These are phyloP conservation scores for Pristionchus pacificus DNA, from an alignment of 1,140 invertebrate species.

Conservation along the genomic window DNA sequence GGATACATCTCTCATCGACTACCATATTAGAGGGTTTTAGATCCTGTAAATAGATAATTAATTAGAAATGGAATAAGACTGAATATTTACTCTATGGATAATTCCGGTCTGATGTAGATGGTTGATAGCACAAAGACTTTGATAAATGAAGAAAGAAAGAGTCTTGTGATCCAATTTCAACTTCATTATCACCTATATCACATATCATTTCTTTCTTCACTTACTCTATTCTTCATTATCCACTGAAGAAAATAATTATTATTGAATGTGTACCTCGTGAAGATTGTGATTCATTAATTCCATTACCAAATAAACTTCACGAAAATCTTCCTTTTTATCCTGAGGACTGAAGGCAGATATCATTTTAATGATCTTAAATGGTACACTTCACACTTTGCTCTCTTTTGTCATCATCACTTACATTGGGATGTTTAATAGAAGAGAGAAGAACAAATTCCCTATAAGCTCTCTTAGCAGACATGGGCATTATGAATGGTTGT, in stretches of 20 bases:
- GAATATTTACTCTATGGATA: conserved; percentile 81
- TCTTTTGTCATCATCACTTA: too few species aligned
- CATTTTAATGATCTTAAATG: not conserved
- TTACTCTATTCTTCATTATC: conserved; percentile 2
- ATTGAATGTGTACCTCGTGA: conserved; percentile 93
- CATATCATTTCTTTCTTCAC: not conserved
- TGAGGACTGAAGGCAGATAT: conserved; percentile 85
- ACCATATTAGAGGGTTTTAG: conserved; percentile 98
- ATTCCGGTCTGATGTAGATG: conserved; percentile 96
- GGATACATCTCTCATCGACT: conserved; percentile 92
- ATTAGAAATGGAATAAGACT: conserved; percentile 4
- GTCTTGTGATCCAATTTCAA: conserved; percentile 98
- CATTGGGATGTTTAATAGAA: conserved; percentile 24
- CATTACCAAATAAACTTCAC: conserved; percentile 83
- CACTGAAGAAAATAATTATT: conserved; percentile 4
- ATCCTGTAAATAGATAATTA: conserved; percentile 68
- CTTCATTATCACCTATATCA: conserved; percentile 61
- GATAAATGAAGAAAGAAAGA: conserved; percentile 96
- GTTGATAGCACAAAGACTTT: conserved; percentile 98
- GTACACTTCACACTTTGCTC: too few species aligned
- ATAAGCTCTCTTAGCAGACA: conserved; percentile 29
- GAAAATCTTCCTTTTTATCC: conserved; percentile 85
- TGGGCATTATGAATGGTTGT: conserved; percentile 27
- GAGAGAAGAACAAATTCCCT: conserved; percentile 30
- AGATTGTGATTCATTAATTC: conserved; percentile 98